A percentile compares a stretch with the other conserved stretches of the same genome.
Evolutionary conservation across 2,888 invertebrate species (phyloP).

Genomic region (Acleris cristana): DNA sequence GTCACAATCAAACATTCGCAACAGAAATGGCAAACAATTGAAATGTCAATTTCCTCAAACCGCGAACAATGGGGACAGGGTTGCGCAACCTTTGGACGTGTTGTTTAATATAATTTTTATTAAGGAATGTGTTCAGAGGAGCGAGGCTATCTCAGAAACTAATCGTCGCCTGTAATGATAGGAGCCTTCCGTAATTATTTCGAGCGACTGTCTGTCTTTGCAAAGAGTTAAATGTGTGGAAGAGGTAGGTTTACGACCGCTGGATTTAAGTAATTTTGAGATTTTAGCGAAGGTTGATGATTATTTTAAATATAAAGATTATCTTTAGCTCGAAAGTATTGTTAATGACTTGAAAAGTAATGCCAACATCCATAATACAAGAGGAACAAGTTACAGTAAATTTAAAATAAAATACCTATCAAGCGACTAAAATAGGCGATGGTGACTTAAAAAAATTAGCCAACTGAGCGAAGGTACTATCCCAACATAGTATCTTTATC

Average conservation of each 20-base stretch:
- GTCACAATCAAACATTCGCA: slow-evolving; percentile 12
- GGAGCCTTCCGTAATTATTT: slow-evolving; percentile 79
- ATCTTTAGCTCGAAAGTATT: too few relatives aligned
- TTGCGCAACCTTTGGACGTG: slow-evolving; percentile 56
- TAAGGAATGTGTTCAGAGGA: slow-evolving; percentile 74
- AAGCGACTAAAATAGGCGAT: too few relatives aligned
- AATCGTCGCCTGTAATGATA: slow-evolving; percentile 80
- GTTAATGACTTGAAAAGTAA: too few relatives aligned
- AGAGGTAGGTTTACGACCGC: slow-evolving; percentile 13
- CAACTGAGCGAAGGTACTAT: too few relatives aligned
- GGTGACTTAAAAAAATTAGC: too few relatives aligned
- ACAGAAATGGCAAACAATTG: slow-evolving; percentile 25
- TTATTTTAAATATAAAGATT: too few relatives aligned
- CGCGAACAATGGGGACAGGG: slow-evolving; percentile 29
- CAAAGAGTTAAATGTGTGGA: slow-evolving; percentile 14
- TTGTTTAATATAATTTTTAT: slow-evolving; percentile 80
- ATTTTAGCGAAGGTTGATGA: too few relatives aligned
- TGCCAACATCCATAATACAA: too few relatives aligned
- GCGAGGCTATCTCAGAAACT: slow-evolving; percentile 71
- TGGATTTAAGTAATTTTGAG: not conserved
- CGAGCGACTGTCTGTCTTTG: slow-evolving; percentile 59
- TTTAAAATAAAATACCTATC: too few relatives aligned
- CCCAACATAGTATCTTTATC: too few relatives aligned
- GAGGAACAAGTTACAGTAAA: too few relatives aligned
- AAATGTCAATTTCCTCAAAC: slow-evolving; percentile 35